phyloP scores from a whole-genome alignment of 2,113 vertebrate genomes.

The Notarius quadriscutis region DNA sequence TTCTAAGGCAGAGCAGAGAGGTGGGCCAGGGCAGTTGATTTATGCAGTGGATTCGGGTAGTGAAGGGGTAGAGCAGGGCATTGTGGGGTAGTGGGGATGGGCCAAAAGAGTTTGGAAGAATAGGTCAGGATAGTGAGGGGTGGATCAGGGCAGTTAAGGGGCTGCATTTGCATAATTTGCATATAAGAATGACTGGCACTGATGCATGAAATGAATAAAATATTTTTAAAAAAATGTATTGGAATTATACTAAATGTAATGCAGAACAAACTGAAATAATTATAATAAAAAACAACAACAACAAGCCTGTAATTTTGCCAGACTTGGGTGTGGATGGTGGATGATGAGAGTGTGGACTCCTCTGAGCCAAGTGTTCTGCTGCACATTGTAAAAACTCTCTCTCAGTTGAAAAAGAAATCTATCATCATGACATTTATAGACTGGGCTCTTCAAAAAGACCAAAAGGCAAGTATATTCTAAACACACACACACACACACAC shows the following conservation, averaged over 20 bases:
- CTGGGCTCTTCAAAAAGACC: conserved; percentile 66
- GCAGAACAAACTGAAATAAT: background rate
- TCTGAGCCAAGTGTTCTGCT: conserved; percentile 57
- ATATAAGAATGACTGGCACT: background rate
- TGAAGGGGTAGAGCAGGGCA: background rate
- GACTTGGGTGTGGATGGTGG: conserved; percentile 68
- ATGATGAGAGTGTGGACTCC: conserved; percentile 55
- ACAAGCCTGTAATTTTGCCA: conserved; percentile 44
- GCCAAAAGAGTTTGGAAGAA: background rate
- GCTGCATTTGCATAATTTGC: background rate
- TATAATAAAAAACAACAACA: background rate
- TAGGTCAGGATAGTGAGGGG: background rate
- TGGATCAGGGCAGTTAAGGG: background rate
- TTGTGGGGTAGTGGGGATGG: background rate
- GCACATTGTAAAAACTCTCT: conserved; percentile 64
- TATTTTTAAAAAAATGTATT: background rate
- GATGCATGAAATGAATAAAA: background rate
- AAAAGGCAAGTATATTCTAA: conserved; percentile 57
- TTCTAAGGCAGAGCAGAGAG: background rate
- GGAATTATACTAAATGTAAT: background rate
- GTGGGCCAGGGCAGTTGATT: background rate
- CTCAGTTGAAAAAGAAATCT: conserved; percentile 56
- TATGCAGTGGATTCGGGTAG: background rate
- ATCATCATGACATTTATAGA: conserved; percentile 66
- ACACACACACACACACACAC: conserved; percentile 3